Evolutionary conservation across 2,888 invertebrate species (phyloP), one percentile per base, ranked within the genome.

Genomic region (Nematopogon swammerdamellus): DNA sequence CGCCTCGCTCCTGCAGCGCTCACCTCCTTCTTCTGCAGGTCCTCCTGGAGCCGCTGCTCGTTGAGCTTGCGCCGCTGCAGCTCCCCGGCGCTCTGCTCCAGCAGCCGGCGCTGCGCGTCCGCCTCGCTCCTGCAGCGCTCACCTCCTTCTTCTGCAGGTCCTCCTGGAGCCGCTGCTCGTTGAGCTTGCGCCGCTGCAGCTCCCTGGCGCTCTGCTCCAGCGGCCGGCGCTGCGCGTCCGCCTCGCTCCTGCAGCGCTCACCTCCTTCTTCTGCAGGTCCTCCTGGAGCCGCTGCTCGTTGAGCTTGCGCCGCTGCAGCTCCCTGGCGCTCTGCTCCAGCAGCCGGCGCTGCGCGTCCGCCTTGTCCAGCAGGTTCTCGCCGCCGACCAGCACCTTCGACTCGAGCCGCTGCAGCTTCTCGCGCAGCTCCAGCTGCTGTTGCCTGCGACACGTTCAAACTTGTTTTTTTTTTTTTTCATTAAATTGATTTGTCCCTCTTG

Each of bases 1-100:
- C 0, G 97, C 97, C 67, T 97, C 97, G 67, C 98, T 98, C 54
- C 99, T 81, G 6, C 99, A 82, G 76, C 99, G 99, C 76, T 97
- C 98, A 0, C 99, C 99, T 0, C 99, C 99, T 91, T 92, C 62
- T 89, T n/a, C n/a, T n/a, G n/a, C n/a, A n/a, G n/a, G n/a, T n/a
- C n/a, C n/a, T n/a, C n/a, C n/a, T n/a, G n/a, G n/a, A n/a, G n/a
- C n/a, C n/a, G n/a, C n/a, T n/a, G n/a, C n/a, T n/a, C n/a, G n/a
- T n/a, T n/a, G n/a, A n/a, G n/a, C n/a, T n/a, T n/a, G n/a, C n/a
- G n/a, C n/a, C n/a, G n/a, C n/a, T n/a, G n/a, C n/a, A n/a, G n/a
- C n/a, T n/a, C n/a, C n/a, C n/a, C n/a, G n/a, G n/a, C n/a, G n/a
- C n/a, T n/a, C n/a, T n/a, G n/a, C n/a, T n/a, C n/a, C n/a, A n/a